Conservation (phyloP, 2,113 vertebrate species). For the Microcebus tavaratra region DNA sequence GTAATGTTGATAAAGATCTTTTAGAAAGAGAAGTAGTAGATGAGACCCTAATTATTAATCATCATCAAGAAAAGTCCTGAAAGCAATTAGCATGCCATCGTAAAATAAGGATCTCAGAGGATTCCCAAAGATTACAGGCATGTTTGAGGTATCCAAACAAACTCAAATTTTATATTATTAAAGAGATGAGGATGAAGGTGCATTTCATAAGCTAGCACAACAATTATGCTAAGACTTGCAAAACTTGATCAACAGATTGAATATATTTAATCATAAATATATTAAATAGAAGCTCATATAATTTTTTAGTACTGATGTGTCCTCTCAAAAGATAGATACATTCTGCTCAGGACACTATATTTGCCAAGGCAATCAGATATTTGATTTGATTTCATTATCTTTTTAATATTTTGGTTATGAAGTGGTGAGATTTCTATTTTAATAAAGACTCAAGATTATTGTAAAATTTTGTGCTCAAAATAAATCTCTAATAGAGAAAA, state of each 20-base stretch:
- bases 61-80: slow-evolving; percentile 57
- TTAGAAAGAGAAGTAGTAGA: slow-evolving; percentile 59
- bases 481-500: slow-evolving; percentile 7
- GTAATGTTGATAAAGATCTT: slow-evolving; percentile 68
- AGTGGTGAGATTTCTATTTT: background rate
- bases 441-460: background rate
- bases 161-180: slow-evolving; percentile 1
- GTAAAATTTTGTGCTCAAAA: background rate
- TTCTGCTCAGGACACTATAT: background rate
- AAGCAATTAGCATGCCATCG: slow-evolving; percentile 15
- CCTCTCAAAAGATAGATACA: background rate
- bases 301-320: background rate
- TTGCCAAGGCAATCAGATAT: background rate
- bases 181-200: background rate
- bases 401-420: background rate
- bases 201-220: background rate
- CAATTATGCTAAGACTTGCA: background rate
- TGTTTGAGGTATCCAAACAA: background rate
- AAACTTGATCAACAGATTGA: background rate
- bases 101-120: background rate
- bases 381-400: background rate
- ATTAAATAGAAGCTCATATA: background rate
- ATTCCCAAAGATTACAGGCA: background rate
- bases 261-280: background rate
- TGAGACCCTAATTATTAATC: slow-evolving; percentile 66